Evolutionary conservation across 2,113 vertebrate genomes (phyloP), one percentile per base, ranked within the genome.

Genomic region (Ceyx cyanopectus): DNA sequence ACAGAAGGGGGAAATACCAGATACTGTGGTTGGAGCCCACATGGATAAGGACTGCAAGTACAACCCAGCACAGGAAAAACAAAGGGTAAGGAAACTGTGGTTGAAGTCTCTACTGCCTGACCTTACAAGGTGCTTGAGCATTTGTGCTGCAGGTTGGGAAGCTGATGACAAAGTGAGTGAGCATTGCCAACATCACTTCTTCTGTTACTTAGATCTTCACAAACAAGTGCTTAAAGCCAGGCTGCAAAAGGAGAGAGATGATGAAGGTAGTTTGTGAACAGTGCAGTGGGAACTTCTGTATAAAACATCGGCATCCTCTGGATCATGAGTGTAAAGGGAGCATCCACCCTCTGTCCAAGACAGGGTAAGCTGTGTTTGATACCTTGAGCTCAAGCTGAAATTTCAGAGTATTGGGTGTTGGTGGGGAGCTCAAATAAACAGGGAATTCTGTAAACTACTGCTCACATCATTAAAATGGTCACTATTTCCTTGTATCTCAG

Each of bases 191-290:
- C 11, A 43, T 27, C 1, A 5, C 87, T 53, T 78, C 24, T 6
- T 95, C 27, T 90, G n/a, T 67, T 41, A 13, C 41, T 62, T 87
- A 99, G 99, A 98, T 99, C 82, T 99, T 99, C 68, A 98, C 96
- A 46, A 98, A 98, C 95, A 98, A 97, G 58, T 99, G 99, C 91
- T 98, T 98, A 12, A 98, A 97, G 86, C 97, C 97, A 17, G 99
- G 99, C 46, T 99, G 99, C 95, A 99, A 97, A 95, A 99, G 98
- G 95, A 99, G 98, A 89, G 99, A 99, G 96, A 98, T 99, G 98
- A 98, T 99, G 50, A 97, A 96, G 69, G 95, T 99, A 72, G 87
- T 96, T 14, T 99, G 99, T 90, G 98, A 98, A 10, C 98, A 98
- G 80, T 99, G 99, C 34, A 94, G 84, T 46, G 95, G 97, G 86